Evolutionary conservation across 2,888 invertebrate genomes (phyloP).

Genomic region (Acrobeloides nanus): DNA sequence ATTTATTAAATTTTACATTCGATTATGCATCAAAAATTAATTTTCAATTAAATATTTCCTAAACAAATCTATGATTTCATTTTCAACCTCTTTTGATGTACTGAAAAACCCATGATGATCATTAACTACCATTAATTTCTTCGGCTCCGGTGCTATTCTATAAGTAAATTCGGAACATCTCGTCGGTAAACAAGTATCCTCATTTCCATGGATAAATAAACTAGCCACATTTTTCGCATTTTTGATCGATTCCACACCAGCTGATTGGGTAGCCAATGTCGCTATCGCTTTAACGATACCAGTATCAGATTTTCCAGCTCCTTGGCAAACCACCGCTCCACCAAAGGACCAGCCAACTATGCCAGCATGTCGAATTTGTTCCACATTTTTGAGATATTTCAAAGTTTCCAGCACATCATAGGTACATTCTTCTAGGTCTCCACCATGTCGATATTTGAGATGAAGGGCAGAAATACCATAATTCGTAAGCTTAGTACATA

Average conservation of each 20-base stretch:
- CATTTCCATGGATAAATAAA: too few relatives aligned
- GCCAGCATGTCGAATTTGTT: neutral
- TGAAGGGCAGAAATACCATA: neutral
- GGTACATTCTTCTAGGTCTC: neutral
- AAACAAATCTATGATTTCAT: too few relatives aligned
- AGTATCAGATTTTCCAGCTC: neutral
- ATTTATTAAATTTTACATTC: too few relatives aligned
- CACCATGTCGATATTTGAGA: conserved; percentile 1
- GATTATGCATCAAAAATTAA: too few relatives aligned
- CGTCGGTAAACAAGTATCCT: too few relatives aligned
- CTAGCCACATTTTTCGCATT: neutral
- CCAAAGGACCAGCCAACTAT: conserved; percentile 1
- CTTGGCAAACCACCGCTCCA: neutral
- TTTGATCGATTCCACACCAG: neutral
- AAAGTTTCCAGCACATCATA: neutral
- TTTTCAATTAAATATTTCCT: too few relatives aligned
- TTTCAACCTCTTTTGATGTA: too few relatives aligned
- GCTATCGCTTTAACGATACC: neutral
- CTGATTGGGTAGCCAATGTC: conserved; percentile 1
- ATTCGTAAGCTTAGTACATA: neutral
- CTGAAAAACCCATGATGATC: too few relatives aligned
- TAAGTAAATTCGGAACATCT: too few relatives aligned
- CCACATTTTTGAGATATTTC: neutral
- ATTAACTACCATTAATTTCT: too few relatives aligned
- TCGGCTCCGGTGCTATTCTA: too few relatives aligned